Base-by-base conservation (phyloP, 2,113 vertebrate species). In the Noturus placidus region DNA sequence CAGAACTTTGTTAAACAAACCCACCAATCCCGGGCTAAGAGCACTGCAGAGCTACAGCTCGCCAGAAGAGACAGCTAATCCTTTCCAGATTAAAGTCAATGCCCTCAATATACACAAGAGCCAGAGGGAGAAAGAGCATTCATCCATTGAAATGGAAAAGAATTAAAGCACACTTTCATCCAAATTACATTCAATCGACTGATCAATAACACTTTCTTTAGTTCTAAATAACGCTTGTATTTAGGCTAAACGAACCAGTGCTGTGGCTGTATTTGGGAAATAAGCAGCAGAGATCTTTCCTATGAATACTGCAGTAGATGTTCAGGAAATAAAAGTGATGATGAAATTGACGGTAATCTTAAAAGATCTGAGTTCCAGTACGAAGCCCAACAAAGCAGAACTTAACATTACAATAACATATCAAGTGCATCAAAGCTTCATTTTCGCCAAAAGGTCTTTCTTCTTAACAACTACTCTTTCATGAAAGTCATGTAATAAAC, bases 61-160 rank as follows among this genome's bases (percentile, higher is more conserved):
- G 27, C 63, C 33, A 84, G 76, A 76, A 78, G 57, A 88, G 83
- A 80, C 72, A 88, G 82, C 67, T 82, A 87, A 87, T 72, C 79
- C 78, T 72, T 82, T 69, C 25, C 50, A 82, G 86, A 87, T 72
- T 87, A 87, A 8, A 82, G 79, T 59, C 65, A 74, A 82, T 82
- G 33, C 52, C 79, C 65, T 57, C 19, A 4, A 87, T 56, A 46
- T 42, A 56, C 50, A 80, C 85, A 70, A 82, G 20, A 69, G 77
- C 78, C 35, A 14, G 22, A 87, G 65, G 65, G 33, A 11, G 72
- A 65, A 17, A 82, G 78, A 82, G 78, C 20, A 46, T 72, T 69
- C 38, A 74, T 74, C 67, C 27, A 20, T 27, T 13, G 0, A 56
- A 87, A 38, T 69, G n/a, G n/a, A 46, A 82, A 59, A 74, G 1